These are phyloP conservation scores for Zosterops hypoxanthus DNA, from an alignment of 2,113 vertebrate genomes.

Conservation along the genomic window DNA sequence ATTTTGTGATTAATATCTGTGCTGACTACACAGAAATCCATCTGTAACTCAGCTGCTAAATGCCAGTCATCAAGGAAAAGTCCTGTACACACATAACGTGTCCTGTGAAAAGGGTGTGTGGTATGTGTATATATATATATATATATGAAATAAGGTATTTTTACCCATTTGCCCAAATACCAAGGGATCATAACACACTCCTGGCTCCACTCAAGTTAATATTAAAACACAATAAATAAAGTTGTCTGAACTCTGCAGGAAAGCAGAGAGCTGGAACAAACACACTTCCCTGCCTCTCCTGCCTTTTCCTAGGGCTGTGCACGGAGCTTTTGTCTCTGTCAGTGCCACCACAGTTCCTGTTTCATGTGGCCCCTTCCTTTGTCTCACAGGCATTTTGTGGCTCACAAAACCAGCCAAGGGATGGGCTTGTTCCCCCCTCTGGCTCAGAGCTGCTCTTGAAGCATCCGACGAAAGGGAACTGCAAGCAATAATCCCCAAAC, in stretches of 20 bases:
- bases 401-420: not conserved
- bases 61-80: not conserved
- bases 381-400: not conserved
- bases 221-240: not conserved
- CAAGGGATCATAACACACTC: not conserved
- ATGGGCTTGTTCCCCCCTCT: not conserved
- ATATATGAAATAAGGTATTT: not conserved
- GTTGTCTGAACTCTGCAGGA: not conserved
- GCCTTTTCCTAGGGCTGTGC: not conserved
- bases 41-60: not conserved
- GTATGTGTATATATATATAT: fast-evolving
- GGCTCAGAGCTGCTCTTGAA: not conserved
- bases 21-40: not conserved
- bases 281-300: not conserved
- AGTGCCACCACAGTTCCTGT: not conserved
- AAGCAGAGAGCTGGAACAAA: not conserved
- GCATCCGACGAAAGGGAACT: not conserved
- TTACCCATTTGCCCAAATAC: not conserved
- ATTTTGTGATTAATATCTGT: not conserved
- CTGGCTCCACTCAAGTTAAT: not conserved
- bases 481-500: not conserved
- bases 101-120: not conserved
- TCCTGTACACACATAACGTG: not conserved
- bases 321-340: not conserved
- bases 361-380: slow-evolving; percentile 24